Base-by-base conservation (phyloP, 2,797 vertebrate species). In the Sebastes matsubarae region DNA sequence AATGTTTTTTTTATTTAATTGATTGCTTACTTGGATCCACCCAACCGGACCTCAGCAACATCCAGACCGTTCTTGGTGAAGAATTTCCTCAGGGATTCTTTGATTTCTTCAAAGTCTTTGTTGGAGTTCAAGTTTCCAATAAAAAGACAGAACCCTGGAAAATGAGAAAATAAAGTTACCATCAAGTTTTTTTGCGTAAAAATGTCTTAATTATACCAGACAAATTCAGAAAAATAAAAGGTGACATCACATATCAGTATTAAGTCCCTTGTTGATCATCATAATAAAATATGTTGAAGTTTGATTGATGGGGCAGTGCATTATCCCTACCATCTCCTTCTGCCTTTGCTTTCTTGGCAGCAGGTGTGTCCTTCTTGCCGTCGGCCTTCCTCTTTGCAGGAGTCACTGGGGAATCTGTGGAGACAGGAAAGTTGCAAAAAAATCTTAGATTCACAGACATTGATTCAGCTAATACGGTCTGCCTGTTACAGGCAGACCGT, bases 331-430 rank as follows among this genome's bases (percentile, higher is more conserved):
- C 95, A 4, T 97, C 97, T 1, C 90, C 94, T 0, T 97, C 96
- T 1, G 94, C 77, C 90, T 98, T 99, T 67, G 96, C 95, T 72
- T 98, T 99, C 91, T 99, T 99, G 57, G 97, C 94, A 18, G 98
- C 97, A 2, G 95, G 96, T 1, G 96, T 94, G 69, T 96, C 97
- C 59, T 96, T 97, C 80, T 97, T 94, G 84, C 89, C 79, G 22
- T 97, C 97, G 0, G 96, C 95, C 93, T 99, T 99, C 67, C 98
- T 96, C 84, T 99, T 99, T n/a, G 89, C 96, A 82, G 97, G 88
- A 22, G 95, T 94, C 65, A 95, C 94, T 12, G 96, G 94, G 75
- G 93, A 80, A 2, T 96, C 97, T 98, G 81, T 1, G 3, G 12
- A 75, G 10, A 73, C 24, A 74, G 0, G 0, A 63, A 13, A 3